Conservation (phyloP, 1,140 invertebrate genomes). For the Helicoverpa armigera region DNA sequence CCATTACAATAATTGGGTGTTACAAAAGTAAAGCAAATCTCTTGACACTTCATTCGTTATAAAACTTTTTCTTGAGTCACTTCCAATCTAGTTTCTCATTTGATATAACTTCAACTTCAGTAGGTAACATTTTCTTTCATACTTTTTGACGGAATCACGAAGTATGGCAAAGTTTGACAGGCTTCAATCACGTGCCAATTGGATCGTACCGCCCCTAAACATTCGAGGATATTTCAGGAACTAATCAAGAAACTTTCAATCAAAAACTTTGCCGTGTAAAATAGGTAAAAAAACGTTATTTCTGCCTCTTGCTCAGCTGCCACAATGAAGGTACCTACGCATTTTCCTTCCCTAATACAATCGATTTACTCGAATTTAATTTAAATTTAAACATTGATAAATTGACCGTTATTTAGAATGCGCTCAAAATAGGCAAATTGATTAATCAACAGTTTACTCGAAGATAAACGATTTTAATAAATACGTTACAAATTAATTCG, state of each 20-base stretch:
- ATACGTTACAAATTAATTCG: slow-evolving; percentile 33
- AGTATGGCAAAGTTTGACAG: slow-evolving; percentile 18
- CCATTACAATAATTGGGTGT: neutral
- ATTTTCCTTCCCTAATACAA: slow-evolving; percentile 5
- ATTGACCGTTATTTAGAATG: neutral
- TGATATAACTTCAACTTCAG: slow-evolving; percentile 15
- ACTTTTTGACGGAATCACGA: neutral
- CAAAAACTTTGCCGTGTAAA: neutral
- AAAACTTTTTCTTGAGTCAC: neutral
- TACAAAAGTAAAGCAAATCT: neutral
- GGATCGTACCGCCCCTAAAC: neutral
- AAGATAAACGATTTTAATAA: slow-evolving; percentile 28
- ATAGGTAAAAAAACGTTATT: neutral
- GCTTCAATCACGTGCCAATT: slow-evolving; percentile 29
- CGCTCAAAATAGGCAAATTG: slow-evolving; percentile 6
- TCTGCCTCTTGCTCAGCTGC: neutral
- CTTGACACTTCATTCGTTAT: neutral
- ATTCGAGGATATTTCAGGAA: slow-evolving; percentile 14
- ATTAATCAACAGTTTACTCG: slow-evolving; percentile 22
- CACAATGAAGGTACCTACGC: neutral
- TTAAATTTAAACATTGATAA: slow-evolving; percentile 9
- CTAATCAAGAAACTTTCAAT: slow-evolving; percentile 25
- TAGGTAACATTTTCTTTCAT: slow-evolving; percentile 2
- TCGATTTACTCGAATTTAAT: slow-evolving; percentile 6
- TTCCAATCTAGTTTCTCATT: neutral